These are phyloP conservation scores for Drosophila guanche DNA, from an alignment of 1,140 invertebrate genomes.

Conservation along the genomic window DNA sequence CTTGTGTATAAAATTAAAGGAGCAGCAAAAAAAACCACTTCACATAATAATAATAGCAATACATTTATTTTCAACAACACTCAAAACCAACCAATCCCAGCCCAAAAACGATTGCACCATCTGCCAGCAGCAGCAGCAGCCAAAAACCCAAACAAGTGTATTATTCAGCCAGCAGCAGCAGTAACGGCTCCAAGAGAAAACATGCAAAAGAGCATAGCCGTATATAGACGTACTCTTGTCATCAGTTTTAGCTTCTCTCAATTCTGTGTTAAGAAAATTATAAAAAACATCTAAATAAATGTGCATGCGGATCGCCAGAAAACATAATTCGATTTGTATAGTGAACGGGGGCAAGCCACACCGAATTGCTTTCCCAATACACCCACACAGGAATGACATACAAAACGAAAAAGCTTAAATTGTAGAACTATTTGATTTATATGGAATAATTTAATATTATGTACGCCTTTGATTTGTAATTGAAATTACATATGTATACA, in stretches of 20 bases:
- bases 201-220: slow-evolving; percentile 23
- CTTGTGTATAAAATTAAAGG: slow-evolving; percentile 47
- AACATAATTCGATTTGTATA: slow-evolving; percentile 19
- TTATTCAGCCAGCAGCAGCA: slow-evolving; percentile 18
- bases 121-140: no score
- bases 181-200: slow-evolving; percentile 43
- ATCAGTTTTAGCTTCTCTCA: slow-evolving; percentile 45
- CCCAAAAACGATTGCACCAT: no score
- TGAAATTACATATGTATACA: slow-evolving; percentile 72
- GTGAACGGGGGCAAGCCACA: slow-evolving; percentile 22
- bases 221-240: slow-evolving; percentile 21
- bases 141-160: no score
- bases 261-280: slow-evolving; percentile 53
- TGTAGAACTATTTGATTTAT: slow-evolving; percentile 80
- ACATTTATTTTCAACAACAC: slow-evolving; percentile 37
- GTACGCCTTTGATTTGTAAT: slow-evolving; percentile 77
- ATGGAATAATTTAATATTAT: slow-evolving; percentile 75
- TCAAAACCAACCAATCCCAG: neutral
- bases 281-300: slow-evolving; percentile 36
- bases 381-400: slow-evolving; percentile 58
- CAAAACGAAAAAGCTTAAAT: slow-evolving; percentile 34
- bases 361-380: slow-evolving; percentile 40
- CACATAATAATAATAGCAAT: slow-evolving; percentile 48
- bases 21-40: slow-evolving; percentile 34
- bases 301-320: slow-evolving; percentile 34